A percentile compares a stretch with the other conserved stretches of the same genome.
phyloP scores from a whole-genome alignment of 1,140 invertebrate species.

The Acromyrmex heyeri region DNA sequence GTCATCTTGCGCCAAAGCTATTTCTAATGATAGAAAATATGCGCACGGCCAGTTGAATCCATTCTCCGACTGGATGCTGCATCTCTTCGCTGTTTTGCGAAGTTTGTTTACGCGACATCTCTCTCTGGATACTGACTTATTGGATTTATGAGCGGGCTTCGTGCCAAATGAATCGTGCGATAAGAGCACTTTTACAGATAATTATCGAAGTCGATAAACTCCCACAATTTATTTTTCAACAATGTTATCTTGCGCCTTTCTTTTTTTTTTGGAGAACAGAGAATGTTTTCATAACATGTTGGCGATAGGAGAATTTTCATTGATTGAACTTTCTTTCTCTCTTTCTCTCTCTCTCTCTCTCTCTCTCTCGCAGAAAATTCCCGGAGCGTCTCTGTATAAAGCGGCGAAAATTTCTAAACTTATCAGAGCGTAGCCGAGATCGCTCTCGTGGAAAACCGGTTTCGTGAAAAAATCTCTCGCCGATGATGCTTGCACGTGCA shows the following conservation, averaged over 20 bases:
- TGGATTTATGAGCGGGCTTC: conserved; percentile 55
- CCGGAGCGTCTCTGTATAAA: not conserved
- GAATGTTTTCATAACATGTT: not conserved
- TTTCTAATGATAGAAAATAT: conserved; percentile 18
- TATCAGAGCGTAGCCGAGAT: conserved; percentile 48
- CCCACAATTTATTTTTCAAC: conserved; percentile 22
- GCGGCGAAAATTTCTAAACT: conserved; percentile 48
- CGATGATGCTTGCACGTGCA: not conserved
- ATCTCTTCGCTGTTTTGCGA: not conserved
- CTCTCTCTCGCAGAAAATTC: conserved; percentile 8
- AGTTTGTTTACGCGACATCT: conserved; percentile 37
- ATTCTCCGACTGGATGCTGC: not conserved
- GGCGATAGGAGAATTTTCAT: not conserved
- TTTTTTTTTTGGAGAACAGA: not conserved
- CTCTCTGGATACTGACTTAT: conserved; percentile 3
- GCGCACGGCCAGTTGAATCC: not conserved
- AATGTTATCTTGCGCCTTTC: not conserved
- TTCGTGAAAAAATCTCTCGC: not conserved
- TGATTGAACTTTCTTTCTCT: not conserved
- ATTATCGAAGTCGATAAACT: conserved; percentile 42
- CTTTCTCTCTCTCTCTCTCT: not conserved
- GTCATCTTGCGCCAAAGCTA: conserved; percentile 18
- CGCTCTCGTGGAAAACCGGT: conserved; percentile 42
- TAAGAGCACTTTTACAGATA: conserved; percentile 44
- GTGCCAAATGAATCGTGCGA: conserved; percentile 60